phyloP scores from a whole-genome alignment of 2,113 vertebrate species.

The Equus quagga region DNA sequence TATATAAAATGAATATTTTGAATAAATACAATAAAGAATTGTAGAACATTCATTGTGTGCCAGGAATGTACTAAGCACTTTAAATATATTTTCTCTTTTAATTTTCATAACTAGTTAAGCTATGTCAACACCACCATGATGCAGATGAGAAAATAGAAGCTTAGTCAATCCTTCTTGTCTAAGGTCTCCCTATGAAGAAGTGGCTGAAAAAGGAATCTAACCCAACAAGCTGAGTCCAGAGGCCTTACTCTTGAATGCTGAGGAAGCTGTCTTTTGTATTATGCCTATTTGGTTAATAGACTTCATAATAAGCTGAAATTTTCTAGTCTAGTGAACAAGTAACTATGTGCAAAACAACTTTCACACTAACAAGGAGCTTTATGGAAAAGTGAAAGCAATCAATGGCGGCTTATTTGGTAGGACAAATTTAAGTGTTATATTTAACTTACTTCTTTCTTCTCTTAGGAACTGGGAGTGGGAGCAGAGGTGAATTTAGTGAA shows the following conservation, averaged over 20 bases:
- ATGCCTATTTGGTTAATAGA: not conserved
- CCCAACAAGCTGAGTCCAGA: not conserved
- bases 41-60: not conserved
- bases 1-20: not conserved
- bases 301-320: not conserved
- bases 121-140: not conserved
- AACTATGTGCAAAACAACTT: conserved; percentile 32
- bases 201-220: not conserved
- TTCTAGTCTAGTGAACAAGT: not conserved
- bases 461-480: not conserved
- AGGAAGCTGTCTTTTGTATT: not conserved
- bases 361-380: not conserved
- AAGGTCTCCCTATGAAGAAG: not conserved
- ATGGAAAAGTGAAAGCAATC: conserved; percentile 1
- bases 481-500: not conserved
- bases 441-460: not conserved
- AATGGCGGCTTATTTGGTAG: not conserved
- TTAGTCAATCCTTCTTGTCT: not conserved
- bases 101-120: not conserved
- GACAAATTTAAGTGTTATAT: not conserved
- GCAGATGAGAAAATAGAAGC: not conserved
- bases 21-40: not conserved
- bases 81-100: not conserved
- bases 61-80: not conserved
- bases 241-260: not conserved